phyloP scores from a whole-genome alignment of 2,797 vertebrate species.

The Decapterus maruadsi region DNA sequence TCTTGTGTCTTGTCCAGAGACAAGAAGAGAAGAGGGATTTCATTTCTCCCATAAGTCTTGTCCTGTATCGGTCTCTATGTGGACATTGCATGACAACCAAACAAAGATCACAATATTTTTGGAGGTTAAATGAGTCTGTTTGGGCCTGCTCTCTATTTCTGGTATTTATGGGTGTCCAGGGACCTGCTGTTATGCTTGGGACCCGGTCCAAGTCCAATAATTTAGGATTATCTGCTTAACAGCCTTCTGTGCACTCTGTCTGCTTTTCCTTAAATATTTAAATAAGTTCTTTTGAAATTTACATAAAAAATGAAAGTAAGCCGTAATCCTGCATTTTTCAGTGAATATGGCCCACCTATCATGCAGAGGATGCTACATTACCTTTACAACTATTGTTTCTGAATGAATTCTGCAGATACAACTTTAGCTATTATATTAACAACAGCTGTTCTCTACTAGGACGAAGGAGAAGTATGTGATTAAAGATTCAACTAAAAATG shows the following conservation, averaged over 20 bases:
- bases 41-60: slow-evolving; percentile 1
- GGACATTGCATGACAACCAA: slow-evolving; percentile 24
- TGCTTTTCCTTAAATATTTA: slow-evolving; percentile 23
- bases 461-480: background rate
- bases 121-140: slow-evolving; percentile 36
- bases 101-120: slow-evolving; percentile 40
- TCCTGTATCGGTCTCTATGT: background rate
- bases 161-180: slow-evolving; percentile 52
- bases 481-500: background rate
- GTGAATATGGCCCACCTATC: background rate
- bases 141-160: slow-evolving; percentile 45
- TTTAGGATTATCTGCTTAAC: slow-evolving; percentile 52
- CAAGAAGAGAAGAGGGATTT: background rate
- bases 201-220: slow-evolving; percentile 39
- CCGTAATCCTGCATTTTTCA: background rate
- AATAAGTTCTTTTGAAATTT: background rate
- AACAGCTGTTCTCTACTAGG: background rate
- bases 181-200: slow-evolving; percentile 61
- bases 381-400: background rate
- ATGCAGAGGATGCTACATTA: background rate
- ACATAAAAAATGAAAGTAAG: slow-evolving; percentile 13
- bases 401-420: background rate
- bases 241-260: slow-evolving; percentile 53
- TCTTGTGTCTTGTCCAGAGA: slow-evolving; percentile 1
- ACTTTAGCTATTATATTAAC: background rate